A percentile compares a stretch with the other conserved stretches of the same genome.
Evolutionary conservation across 2,888 invertebrate genomes (phyloP).

Genomic region (Silvanus unidentatus): DNA sequence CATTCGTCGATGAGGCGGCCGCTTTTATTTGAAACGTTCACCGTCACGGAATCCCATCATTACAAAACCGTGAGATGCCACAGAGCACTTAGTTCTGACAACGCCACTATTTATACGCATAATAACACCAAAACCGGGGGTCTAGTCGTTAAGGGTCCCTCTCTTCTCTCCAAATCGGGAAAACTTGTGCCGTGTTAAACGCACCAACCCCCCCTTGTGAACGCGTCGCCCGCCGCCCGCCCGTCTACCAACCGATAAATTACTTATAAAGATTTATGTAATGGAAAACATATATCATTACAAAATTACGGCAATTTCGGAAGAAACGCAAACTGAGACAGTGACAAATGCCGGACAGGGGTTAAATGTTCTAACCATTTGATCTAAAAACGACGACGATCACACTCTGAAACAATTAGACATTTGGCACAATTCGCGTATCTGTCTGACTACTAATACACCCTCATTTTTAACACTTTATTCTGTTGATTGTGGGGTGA

Average conservation of each 20-base stretch:
- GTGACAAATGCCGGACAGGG: slow-evolving; percentile 44
- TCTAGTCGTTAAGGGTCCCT: slow-evolving; percentile 17
- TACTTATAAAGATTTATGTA: slow-evolving; percentile 45
- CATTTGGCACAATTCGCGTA: slow-evolving; percentile 39
- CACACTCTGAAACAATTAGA: slow-evolving; percentile 39
- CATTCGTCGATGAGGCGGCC: background rate
- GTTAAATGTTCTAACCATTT: slow-evolving; percentile 38
- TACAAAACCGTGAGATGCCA: slow-evolving; percentile 33
- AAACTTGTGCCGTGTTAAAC: too few relatives aligned
- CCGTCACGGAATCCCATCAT: slow-evolving; percentile 40
- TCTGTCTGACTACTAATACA: slow-evolving; percentile 19
- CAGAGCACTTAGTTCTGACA: slow-evolving; percentile 59
- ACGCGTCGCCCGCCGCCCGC: slow-evolving; percentile 18
- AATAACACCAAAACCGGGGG: slow-evolving; percentile 49
- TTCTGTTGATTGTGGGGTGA: slow-evolving; percentile 32
- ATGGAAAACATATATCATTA: slow-evolving; percentile 46
- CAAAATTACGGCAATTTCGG: slow-evolving; percentile 43
- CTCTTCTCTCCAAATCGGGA: slow-evolving; percentile 8
- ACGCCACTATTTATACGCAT: slow-evolving; percentile 62
- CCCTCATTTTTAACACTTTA: slow-evolving; percentile 47
- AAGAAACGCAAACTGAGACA: slow-evolving; percentile 39
- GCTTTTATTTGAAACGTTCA: slow-evolving; percentile 15
- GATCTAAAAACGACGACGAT: slow-evolving; percentile 42
- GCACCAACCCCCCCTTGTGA: too few relatives aligned
- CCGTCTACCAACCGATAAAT: slow-evolving; percentile 41